Percentiles rank a stretch among this genome's conserved stretches.
Conservation (phyloP, 2,113 vertebrate genomes). For the Onychostruthus taczanowskii region DNA sequence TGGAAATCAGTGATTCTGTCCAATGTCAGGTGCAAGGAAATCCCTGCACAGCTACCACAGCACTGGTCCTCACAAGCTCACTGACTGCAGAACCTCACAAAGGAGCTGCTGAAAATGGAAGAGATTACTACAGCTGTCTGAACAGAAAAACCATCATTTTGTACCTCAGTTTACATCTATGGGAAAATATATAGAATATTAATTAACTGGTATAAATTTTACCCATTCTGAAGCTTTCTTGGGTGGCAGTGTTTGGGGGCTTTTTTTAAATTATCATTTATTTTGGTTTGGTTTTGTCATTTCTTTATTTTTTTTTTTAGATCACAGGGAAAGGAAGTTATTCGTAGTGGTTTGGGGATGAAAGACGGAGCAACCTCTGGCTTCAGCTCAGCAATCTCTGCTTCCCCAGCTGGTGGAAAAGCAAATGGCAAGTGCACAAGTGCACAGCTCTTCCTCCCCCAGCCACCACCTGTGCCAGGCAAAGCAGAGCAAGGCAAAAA, state of each 20-base stretch:
- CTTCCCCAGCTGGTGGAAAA: background rate
- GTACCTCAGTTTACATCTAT: background rate
- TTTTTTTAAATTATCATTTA: background rate
- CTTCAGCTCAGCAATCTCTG: background rate
- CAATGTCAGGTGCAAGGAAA: background rate
- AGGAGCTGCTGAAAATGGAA: background rate
- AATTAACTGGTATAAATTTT: background rate
- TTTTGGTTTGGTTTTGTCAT: background rate
- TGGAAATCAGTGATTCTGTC: background rate
- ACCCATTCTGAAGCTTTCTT: background rate
- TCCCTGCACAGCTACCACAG: background rate
- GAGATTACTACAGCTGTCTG: background rate
- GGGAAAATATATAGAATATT: background rate
- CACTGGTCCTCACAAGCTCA: background rate
- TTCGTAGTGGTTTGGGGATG: background rate
- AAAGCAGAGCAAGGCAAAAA: background rate
- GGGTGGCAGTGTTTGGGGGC: too few relatives aligned
- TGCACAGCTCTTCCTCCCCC: background rate
- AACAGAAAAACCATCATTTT: background rate
- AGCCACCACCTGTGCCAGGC: background rate
- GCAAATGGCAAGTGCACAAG: background rate
- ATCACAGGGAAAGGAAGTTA: background rate
- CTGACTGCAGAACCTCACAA: fast-evolving
- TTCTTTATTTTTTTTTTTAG: background rate
- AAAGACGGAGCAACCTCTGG: background rate